Evolutionary conservation across 2,113 vertebrate species (phyloP), one percentile per base, ranked within the genome.

Genomic region (Petrocephalus microphthalmus): DNA sequence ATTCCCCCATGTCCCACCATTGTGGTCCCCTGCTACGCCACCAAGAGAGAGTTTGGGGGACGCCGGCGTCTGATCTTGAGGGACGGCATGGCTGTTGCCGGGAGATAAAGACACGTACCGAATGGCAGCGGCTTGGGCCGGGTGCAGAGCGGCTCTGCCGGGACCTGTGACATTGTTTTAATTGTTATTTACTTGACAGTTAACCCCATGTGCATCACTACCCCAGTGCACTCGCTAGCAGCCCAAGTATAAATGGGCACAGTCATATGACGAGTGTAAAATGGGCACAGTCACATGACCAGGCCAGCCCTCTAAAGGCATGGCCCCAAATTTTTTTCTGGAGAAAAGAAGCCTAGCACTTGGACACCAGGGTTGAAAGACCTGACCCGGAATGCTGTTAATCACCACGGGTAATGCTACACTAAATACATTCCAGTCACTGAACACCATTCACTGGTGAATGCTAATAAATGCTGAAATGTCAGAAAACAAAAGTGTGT

Each of bases 1-100:
- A 95, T 95, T 95, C 95, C 95, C 94, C 94, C 93, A 94, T 92
- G 60, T 92, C 90, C 94, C 93, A 93, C 93, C 88, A 29, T 90
- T 89, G 52, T 71, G 89, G 93, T 93, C 93, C 91, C 91, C 92
- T 92, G 91, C 90, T 92, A 92, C 92, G 92, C 92, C 90, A 92
- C 91, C 2, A 19, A 4, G 19, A 22, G 51, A 53, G 25, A 8
- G 51, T 52, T 53, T 22, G 25, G 64, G 45, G n/a, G 47, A 52
- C 49, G 7, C 17, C 51, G 53, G 60, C n/a, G 49, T 25, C 49
- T 20, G 47, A 60, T 60, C 25, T 42, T n/a, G 82, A 33, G 52
- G 25, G 42, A n/a, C 20, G 0, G 10, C 4, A 1, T 91, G 93
- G 92, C 90, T 84, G 86, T 57, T 88, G 84, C 87, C 71, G 82